phyloP scores from a whole-genome alignment of 2,113 vertebrate species.

The Saguinus imperator region DNA sequence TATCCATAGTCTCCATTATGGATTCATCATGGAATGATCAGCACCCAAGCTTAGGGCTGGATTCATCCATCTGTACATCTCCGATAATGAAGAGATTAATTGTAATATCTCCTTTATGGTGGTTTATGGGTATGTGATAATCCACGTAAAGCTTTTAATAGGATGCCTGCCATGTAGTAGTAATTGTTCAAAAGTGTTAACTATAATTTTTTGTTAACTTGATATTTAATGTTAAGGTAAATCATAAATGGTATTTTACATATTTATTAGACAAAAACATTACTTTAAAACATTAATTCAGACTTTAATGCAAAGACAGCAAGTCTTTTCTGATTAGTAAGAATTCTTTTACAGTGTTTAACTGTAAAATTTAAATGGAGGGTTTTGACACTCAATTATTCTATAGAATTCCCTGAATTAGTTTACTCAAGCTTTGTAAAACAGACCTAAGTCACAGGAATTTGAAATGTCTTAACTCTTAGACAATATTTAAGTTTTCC shows the following conservation, averaged over 20 bases:
- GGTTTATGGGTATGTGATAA: background rate
- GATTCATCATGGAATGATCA: background rate
- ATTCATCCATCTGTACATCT: background rate
- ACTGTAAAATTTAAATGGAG: slow-evolving; percentile 39
- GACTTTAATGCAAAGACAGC: slow-evolving; percentile 6
- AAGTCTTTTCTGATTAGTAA: slow-evolving; percentile 10
- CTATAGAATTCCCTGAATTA: slow-evolving; percentile 45
- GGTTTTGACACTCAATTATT: slow-evolving; percentile 53
- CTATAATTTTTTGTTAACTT: slow-evolving; percentile 35
- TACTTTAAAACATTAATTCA: slow-evolving; percentile 39
- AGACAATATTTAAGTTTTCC: background rate
- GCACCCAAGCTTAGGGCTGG: background rate
- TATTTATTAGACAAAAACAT: slow-evolving; percentile 50
- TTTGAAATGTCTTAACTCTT: background rate
- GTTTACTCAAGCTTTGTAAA: background rate
- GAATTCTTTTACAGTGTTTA: background rate
- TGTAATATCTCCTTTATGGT: background rate
- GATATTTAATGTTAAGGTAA: slow-evolving; percentile 18
- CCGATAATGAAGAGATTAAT: background rate
- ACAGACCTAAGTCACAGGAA: background rate
- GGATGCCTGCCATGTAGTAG: background rate
- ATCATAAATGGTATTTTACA: slow-evolving; percentile 3
- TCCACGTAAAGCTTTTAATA: background rate
- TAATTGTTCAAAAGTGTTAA: background rate
- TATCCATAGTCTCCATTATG: background rate